These are phyloP conservation scores for Paradoxurus hermaphroditus DNA, from an alignment of 2,113 vertebrate genomes.

Conservation along the genomic window DNA sequence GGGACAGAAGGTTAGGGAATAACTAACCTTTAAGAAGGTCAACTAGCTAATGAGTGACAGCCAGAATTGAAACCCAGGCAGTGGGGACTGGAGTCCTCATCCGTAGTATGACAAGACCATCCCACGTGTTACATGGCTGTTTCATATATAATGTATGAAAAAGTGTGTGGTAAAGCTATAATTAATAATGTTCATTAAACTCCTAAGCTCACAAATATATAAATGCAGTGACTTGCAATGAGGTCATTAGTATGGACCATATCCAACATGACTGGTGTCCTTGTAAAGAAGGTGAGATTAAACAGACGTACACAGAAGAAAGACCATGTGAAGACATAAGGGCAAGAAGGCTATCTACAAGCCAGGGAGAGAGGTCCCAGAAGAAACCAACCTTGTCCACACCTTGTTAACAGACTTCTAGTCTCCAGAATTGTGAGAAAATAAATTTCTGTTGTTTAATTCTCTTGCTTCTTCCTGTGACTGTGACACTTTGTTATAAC, in stretches of 20 bases:
- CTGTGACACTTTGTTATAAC: not conserved
- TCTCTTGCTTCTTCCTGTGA: not conserved
- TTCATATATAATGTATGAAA: not conserved
- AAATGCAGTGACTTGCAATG: not conserved
- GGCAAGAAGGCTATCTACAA: not conserved
- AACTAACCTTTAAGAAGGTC: not conserved
- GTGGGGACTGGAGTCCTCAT: not conserved
- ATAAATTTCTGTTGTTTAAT: not conserved
- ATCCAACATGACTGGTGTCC: not conserved
- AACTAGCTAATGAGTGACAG: not conserved
- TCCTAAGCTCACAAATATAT: not conserved
- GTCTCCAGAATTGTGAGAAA: not conserved
- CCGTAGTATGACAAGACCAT: not conserved
- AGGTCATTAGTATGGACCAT: not conserved
- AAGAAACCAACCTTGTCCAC: not conserved
- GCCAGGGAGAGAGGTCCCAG: not conserved
- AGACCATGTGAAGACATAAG: not conserved
- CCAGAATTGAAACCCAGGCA: not conserved
- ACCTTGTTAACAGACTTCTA: not conserved
- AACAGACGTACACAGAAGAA: not conserved
- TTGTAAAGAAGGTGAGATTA: not conserved
- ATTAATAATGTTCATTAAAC: not conserved
- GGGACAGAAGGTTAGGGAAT: not conserved
- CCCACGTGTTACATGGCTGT: not conserved
- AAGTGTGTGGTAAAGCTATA: not conserved